Evolutionary conservation across 2,113 vertebrate genomes (phyloP), one percentile per base, ranked within the genome.

Genomic region (Elephantulus edwardii): DNA sequence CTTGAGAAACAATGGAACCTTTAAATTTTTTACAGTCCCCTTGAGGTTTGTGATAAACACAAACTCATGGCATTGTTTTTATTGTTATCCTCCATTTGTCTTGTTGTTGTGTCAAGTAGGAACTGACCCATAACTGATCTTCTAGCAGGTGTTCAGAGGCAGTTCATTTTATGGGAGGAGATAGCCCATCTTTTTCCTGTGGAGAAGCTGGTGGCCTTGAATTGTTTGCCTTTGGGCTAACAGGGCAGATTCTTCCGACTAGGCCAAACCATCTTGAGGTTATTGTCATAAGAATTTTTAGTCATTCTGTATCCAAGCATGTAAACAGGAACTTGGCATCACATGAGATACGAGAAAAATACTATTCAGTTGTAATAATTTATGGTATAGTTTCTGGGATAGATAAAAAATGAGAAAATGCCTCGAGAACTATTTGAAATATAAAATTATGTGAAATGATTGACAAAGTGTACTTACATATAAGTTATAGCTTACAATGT

Each of bases 401-500:
- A 50, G 33, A 92, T 89, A 62, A 1, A 79, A 33, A 83, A 12
- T 56, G 10, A 86, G 64, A 35, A 85, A 87, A 68, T 71, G 40
- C 0, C 83, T 58, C 19, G 40, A 54, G 20, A 11, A 66, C 50
- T 33, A 4, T 8, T 78, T 22, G 5, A 12, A 33, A 28, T 70
- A 24, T 70, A 71, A 85, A 1, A 76, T 48, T 30, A 30, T 7
- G 58, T 16, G 75, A 75, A 75, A 83, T 72, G 13, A 66, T 72
- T 85, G 75, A 75, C 50, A 80, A 71, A 70, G 38, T 48, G 14
- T 46, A 56, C 33, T 46, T 77, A 11, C 22, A 60, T 44, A 1
- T 5, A 79, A 82, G 24, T 60, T 66, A 82, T 44, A 17, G 20
- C 46, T 88, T 92, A 87, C 80, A 83, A 68, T 54, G 78, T 88